Evolutionary conservation across 2,888 invertebrate genomes (phyloP), one percentile per base, ranked within the genome.

Genomic region (Spatulosminthurus flaviceps): DNA sequence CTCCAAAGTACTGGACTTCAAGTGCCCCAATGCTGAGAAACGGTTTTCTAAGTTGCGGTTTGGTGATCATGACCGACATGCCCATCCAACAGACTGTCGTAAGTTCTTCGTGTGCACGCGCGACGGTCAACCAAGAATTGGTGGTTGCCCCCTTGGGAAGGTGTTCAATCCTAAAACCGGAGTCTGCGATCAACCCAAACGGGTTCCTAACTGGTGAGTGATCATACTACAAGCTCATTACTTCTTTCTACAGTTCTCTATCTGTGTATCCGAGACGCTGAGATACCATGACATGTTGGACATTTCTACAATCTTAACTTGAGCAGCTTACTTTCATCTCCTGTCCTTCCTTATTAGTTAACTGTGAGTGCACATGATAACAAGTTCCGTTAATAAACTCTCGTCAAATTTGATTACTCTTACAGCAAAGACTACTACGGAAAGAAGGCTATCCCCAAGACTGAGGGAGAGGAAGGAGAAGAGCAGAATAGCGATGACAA

Each of bases 41-140:
- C 70, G 81, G 29, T 85, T 83, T 75, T 77, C 80, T 5, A 82
- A 82, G 19, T 82, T 86, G 26, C 43, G 82, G 21, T 86, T 86
- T 77, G 84, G 83, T 61, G 84, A 85, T 66, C 86, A 86, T 67
- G 86, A 86, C 43, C 82, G 86, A 26, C 82, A 82, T 78, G 75
- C 84, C 21, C 83, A 86, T 69, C 82, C 82, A 1, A 79, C 77
- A 19, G 83, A 84, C 76, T 85, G 85, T 79, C 81, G 75, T 86
- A 91, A 91, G 83, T 95, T 93, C 87, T 95, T 92, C 89, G 89
- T 94, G 74, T 95, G 95, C 87, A 90, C 94, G 11, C 90, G 92
- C 69, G 88, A 88, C 70, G 91, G 91, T 21, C 91, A 90, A 64
- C 95, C 95, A 0, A 90, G 95, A 26, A 90, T 93, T 41, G 91